These are phyloP conservation scores for Schizopygopsis pylzovi DNA, from an alignment of 2,797 vertebrate species.

Conservation along the genomic window DNA sequence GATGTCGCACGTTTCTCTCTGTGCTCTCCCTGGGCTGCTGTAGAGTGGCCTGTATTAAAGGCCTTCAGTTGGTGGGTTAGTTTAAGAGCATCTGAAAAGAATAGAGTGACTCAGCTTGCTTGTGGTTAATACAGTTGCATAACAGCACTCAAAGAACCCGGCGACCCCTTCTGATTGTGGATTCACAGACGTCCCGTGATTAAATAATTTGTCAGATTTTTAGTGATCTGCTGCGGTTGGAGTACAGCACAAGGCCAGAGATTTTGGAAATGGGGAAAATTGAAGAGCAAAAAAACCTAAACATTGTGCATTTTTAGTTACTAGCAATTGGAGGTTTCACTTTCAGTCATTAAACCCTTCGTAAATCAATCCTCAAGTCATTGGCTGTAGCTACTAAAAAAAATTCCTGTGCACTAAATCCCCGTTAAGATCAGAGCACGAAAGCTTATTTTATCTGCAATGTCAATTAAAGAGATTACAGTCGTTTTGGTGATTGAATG, in stretches of 20 bases:
- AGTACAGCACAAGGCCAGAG: conserved; percentile 9
- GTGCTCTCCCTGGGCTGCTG: background rate
- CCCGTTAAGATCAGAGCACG: background rate
- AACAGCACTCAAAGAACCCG: conserved; percentile 22
- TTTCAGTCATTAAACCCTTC: conserved; percentile 2
- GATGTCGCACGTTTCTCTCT: background rate
- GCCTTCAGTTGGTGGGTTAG: background rate
- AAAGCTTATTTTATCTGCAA: background rate
- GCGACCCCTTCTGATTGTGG: background rate
- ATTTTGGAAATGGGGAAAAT: conserved; percentile 12
- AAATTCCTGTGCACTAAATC: background rate
- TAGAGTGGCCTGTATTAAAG: background rate
- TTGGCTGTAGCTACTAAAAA: background rate
- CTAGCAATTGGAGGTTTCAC: background rate
- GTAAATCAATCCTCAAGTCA: background rate
- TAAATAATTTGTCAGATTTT: conserved; percentile 15
- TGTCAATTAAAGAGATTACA: background rate
- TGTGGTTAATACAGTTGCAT: conserved; percentile 42
- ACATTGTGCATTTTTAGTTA: background rate
- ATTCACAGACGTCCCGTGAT: conserved; percentile 11
- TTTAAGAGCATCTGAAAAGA: conserved; percentile 13
- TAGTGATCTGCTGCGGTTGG: background rate
- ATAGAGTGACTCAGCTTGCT: conserved; percentile 27
- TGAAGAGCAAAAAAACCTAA: background rate
- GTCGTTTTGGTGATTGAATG: background rate